Evolutionary conservation across 1,140 invertebrate species (phyloP).

Genomic region (Pseudobourletiella spinata): DNA sequence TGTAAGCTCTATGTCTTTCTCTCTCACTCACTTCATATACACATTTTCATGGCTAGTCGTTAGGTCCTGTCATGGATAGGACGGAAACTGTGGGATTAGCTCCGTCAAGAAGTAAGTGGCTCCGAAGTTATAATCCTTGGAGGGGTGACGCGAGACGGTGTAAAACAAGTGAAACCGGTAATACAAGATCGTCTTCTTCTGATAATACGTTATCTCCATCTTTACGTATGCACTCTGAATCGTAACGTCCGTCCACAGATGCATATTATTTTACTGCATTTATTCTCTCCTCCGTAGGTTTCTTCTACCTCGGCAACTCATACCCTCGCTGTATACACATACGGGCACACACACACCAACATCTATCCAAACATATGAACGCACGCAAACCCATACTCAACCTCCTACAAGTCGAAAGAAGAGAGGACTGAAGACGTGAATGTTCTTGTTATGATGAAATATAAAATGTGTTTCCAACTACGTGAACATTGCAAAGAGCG

Average conservation of each 20-base stretch:
- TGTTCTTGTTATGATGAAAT: no score
- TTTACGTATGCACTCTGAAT: constrained; percentile 5
- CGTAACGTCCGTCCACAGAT: constrained; percentile 4
- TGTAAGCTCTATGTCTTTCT: no score
- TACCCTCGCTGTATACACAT: background rate
- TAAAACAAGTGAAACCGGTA: constrained; percentile 35
- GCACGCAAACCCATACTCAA: background rate
- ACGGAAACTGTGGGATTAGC: no score
- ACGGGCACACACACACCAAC: background rate
- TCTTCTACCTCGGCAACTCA: no score
- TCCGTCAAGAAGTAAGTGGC: no score
- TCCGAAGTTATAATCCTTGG: background rate
- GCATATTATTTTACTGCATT: constrained; percentile 7
- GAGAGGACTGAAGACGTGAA: no score
- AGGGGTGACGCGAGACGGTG: constrained; percentile 28
- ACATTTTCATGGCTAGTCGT: no score
- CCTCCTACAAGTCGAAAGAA: background rate
- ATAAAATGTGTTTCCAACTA: no score
- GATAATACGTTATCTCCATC: constrained; percentile 27
- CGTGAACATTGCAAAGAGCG: no score
- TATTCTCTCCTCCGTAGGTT: no score
- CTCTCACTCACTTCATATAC: no score
- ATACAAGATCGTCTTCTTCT: constrained; percentile 31
- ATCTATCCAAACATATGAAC: background rate
- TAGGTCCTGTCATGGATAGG: no score